These are phyloP conservation scores for Drosophila bocqueti DNA, from an alignment of 1,140 invertebrate genomes.

Conservation along the genomic window DNA sequence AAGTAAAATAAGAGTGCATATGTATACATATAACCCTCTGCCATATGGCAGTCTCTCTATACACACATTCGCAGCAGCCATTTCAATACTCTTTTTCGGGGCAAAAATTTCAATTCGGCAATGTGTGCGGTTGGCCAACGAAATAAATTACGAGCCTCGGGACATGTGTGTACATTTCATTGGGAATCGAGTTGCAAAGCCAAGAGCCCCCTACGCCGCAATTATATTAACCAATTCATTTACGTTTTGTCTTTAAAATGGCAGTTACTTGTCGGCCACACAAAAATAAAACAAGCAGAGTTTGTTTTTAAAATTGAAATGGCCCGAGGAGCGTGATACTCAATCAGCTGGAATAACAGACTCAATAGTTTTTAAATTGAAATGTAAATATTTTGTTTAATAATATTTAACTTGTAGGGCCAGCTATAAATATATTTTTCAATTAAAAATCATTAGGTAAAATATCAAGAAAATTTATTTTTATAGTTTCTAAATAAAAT, in stretches of 20 bases:
- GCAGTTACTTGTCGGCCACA: background rate
- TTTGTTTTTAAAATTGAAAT: constrained; percentile 20
- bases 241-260: constrained; percentile 1
- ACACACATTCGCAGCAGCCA: constrained; percentile 6
- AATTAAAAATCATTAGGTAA: background rate
- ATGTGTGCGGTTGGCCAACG: constrained; percentile 28
- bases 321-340: constrained; percentile 11
- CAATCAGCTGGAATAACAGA: constrained; percentile 18
- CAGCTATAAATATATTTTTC: background rate
- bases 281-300: background rate
- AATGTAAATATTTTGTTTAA: background rate
- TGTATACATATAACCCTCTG: constrained; percentile 23
- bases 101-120: constrained; percentile 16
- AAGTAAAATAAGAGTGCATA: constrained; percentile 21
- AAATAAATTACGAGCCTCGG: constrained; percentile 32
- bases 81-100: constrained; percentile 33
- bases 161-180: constrained; percentile 38
- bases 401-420: background rate
- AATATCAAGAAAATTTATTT: background rate
- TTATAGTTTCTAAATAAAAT: background rate
- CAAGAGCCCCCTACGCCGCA: constrained; percentile 21
- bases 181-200: constrained; percentile 36
- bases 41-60: constrained; percentile 19
- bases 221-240: constrained; percentile 39
- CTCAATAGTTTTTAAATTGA: background rate